Evolutionary conservation across 2,113 vertebrate genomes (phyloP), one percentile per base, ranked within the genome.

Genomic region (Thunnus maccoyii): DNA sequence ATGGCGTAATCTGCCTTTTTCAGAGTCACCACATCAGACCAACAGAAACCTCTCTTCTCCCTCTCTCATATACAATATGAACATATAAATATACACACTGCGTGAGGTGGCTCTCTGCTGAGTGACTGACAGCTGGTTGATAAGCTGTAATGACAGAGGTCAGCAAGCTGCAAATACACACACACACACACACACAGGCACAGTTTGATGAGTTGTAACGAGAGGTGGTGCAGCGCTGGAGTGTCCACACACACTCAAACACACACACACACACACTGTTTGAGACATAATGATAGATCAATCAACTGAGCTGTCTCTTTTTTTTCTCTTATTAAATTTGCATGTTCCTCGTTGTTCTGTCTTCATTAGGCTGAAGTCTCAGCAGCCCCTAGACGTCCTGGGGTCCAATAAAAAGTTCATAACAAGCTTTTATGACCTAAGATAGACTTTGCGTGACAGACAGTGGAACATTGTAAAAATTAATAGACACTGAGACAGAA

Each of bases 101-200:
- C 9, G 48, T 68, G 30, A 22, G 66, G 48, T 1, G 27, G 65
- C 0, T 54, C 54, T 47, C 36, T 41, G 54, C 72, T 64, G 54
- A 68, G 55, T 61, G 73, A 83, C 0, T 67, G 72, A 81, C 67
- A 72, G 56, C 56, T 68, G 56, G 2, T 17, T 77, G 50, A 77
- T 58, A 5, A 57, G 27, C 30, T 76, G 65, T 66, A 71, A 75
- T 6, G 18, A 83, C 47, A 25, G n/a, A 63, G 27, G 27, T 64
- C 20, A 11, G 64, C 44, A 25, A 7, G 54, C 1, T 2, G 5
- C 20, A 41, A 9, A 44, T 58, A 69, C 64, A 58, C 51, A 46
- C 58, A 47, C 15, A n/a, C 57, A 32, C 41, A 48, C 30, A 30
- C 36, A 41, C 36, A 41, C 6, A 10, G 6, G 36, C 36, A 41